phyloP scores from a whole-genome alignment of 2,113 vertebrate genomes.

The Leiothrix lutea region DNA sequence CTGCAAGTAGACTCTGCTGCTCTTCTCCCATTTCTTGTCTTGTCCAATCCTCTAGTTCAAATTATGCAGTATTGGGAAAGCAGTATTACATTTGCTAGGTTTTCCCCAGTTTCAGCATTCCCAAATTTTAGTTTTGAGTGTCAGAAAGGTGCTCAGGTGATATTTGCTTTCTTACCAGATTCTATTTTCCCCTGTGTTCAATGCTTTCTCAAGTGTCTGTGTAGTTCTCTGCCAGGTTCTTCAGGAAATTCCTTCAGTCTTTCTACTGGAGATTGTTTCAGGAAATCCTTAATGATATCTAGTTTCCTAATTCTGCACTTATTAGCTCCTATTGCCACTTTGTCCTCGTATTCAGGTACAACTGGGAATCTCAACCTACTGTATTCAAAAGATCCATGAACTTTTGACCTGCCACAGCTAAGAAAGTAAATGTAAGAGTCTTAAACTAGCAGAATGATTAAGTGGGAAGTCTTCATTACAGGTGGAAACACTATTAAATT shows the following conservation, averaged over 20 bases:
- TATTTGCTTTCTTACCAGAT: neutral
- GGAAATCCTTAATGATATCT: conserved; percentile 50
- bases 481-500: neutral
- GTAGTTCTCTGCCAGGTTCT: conserved; percentile 14
- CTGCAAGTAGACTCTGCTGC: neutral
- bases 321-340: neutral
- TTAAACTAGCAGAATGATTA: neutral
- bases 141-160: neutral
- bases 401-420: neutral
- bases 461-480: neutral
- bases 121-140: neutral
- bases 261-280: conserved; percentile 19
- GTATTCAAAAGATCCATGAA: neutral
- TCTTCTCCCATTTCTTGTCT: neutral
- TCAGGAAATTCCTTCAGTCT: neutral
- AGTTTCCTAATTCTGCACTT: conserved; percentile 37
- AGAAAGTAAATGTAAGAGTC: neutral
- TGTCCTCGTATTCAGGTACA: neutral
- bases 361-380: neutral
- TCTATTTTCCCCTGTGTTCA: neutral
- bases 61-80: neutral
- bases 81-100: neutral
- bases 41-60: neutral
- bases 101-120: neutral
- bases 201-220: neutral